These are phyloP conservation scores for Aricia artaxerxes DNA, from an alignment of 2,888 invertebrate species.

Conservation along the genomic window DNA sequence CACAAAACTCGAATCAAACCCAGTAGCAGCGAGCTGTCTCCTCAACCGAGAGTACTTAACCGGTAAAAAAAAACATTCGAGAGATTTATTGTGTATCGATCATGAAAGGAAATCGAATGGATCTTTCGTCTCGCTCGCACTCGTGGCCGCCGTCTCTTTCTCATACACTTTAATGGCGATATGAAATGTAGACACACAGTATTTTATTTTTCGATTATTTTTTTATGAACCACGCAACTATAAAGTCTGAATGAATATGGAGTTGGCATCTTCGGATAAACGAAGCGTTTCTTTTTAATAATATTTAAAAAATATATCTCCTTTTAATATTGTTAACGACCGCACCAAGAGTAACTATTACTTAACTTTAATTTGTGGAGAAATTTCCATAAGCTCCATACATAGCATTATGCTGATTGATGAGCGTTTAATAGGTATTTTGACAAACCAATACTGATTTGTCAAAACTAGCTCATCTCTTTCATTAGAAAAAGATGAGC, in stretches of 20 bases:
- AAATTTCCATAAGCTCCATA: too few relatives aligned
- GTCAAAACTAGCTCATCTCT: too few relatives aligned
- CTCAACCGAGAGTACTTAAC: constrained; percentile 56
- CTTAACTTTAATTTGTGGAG: too few relatives aligned
- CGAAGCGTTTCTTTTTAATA: too few relatives aligned
- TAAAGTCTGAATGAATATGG: neutral
- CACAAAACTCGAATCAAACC: constrained; percentile 54
- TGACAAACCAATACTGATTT: too few relatives aligned
- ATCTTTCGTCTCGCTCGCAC: constrained; percentile 47
- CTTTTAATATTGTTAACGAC: too few relatives aligned
- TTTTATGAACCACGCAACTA: constrained; percentile 17
- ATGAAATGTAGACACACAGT: constrained; percentile 48
- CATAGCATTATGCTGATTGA: too few relatives aligned
- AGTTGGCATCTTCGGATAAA: neutral
- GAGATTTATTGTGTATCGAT: constrained; percentile 73
- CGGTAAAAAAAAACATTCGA: constrained; percentile 55
- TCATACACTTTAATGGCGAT: constrained; percentile 44
- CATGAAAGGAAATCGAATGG: constrained; percentile 64
- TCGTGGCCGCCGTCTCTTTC: neutral
- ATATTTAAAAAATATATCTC: too few relatives aligned
- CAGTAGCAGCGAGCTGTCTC: constrained; percentile 66
- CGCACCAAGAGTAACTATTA: too few relatives aligned
- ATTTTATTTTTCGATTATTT: constrained; percentile 45
- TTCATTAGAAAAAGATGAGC: too few relatives aligned
- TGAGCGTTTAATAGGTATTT: too few relatives aligned